Conservation (phyloP, 2,888 invertebrate species). For the Leucania comma region DNA sequence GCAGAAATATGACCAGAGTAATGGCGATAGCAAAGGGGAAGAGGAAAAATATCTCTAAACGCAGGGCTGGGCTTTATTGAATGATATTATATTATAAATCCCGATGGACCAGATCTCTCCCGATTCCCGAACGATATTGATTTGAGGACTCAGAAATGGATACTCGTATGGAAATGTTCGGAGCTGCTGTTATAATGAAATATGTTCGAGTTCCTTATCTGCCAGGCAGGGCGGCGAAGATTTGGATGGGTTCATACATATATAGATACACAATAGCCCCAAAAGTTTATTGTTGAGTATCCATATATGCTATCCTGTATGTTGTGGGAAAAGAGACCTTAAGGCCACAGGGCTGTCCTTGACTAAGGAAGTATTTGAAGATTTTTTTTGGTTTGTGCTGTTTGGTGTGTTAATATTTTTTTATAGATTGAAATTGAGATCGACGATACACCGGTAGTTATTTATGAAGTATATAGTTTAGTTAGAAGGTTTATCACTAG, state of each 20-base stretch:
- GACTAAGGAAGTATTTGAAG: background rate
- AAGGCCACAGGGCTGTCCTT: constrained; percentile 1
- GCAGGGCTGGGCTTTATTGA: constrained; percentile 54
- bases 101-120: constrained; percentile 57
- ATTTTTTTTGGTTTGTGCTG: background rate
- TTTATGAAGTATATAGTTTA: background rate
- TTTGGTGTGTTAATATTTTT: background rate
- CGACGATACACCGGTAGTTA: background rate
- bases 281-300: constrained; percentile 41
- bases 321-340: background rate
- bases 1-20: constrained; percentile 41
- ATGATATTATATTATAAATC: constrained; percentile 69
- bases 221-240: constrained; percentile 14
- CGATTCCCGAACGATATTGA: constrained; percentile 63
- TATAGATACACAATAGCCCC: constrained; percentile 13
- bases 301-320: background rate
- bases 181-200: constrained; percentile 53
- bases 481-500: too few species aligned
- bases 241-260: constrained; percentile 29
- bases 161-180: constrained; percentile 54
- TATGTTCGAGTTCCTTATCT: constrained; percentile 57
- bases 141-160: constrained; percentile 48
- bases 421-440: background rate
- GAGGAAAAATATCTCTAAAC: constrained; percentile 56
- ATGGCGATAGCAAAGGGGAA: constrained; percentile 42